These are phyloP conservation scores for Cottoperca gobio DNA, from an alignment of 2,797 vertebrate genomes.

Conservation along the genomic window DNA sequence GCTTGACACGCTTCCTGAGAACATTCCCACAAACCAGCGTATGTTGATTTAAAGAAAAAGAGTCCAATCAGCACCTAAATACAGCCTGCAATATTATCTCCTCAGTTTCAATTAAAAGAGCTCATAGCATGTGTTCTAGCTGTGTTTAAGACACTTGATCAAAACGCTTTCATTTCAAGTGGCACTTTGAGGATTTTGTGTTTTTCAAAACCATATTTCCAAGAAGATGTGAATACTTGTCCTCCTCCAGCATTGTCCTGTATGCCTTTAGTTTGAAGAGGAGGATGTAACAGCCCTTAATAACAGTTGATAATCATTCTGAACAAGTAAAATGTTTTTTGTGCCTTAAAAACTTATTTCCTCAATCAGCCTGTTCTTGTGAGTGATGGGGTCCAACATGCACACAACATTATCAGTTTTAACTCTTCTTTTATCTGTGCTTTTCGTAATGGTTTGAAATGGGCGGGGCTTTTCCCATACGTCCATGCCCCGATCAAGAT, in stretches of 20 bases:
- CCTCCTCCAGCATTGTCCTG: conserved; percentile 11
- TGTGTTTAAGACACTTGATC: conserved; percentile 14
- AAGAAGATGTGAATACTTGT: conserved; percentile 4
- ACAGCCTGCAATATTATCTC: background rate
- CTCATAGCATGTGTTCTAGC: background rate
- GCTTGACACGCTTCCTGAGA: conserved; percentile 6
- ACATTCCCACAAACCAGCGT: background rate
- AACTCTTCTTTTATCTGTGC: background rate
- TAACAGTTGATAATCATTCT: background rate
- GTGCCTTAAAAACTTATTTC: conserved; percentile 13
- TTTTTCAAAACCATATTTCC: conserved; percentile 13
- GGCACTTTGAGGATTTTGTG: conserved; percentile 32
- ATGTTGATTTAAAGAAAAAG: conserved; percentile 12
- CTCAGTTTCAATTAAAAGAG: conserved; percentile 6
- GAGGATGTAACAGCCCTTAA: background rate
- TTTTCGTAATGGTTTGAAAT: background rate
- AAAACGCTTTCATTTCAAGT: conserved; percentile 20
- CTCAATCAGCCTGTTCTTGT: background rate
- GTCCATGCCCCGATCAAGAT: background rate
- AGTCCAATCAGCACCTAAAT: conserved; percentile 1
- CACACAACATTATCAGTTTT: background rate
- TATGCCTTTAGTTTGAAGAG: conserved; percentile 1
- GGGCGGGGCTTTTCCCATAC: background rate
- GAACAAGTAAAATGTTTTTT: background rate
- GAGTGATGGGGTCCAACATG: background rate